phyloP scores from a whole-genome alignment of 2,888 invertebrate species.

The Notocelia uddmanniana region DNA sequence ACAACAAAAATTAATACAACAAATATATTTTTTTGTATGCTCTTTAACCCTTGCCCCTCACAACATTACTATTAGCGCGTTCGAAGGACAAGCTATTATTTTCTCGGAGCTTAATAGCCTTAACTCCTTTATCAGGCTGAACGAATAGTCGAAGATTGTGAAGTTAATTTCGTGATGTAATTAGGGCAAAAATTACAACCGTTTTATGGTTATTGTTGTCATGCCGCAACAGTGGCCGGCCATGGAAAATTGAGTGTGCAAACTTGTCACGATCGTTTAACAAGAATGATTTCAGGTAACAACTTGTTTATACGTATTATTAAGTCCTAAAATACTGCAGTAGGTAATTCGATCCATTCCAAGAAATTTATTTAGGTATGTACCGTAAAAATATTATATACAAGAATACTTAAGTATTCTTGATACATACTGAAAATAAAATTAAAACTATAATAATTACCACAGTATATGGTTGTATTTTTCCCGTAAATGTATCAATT shows the following conservation, averaged over 20 bases:
- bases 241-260: conserved; percentile 40
- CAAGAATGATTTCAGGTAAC: background rate
- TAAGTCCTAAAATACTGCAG: background rate
- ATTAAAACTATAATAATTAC: no score
- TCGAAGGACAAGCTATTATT: conserved; percentile 22
- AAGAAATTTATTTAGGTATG: no score
- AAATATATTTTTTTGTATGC: background rate
- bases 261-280: conserved; percentile 36
- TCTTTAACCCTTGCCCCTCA: background rate
- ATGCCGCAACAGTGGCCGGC: conserved; percentile 43
- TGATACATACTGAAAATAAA: no score
- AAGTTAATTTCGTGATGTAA: conserved; percentile 46
- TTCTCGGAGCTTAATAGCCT: conserved; percentile 28
- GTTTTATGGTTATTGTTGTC: conserved; percentile 43
- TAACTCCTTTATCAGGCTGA: conserved; percentile 26
- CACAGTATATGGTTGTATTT: no score
- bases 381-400: no score
- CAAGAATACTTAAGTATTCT: no score
- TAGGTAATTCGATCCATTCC: no score
- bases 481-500: no score
- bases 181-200: conserved; percentile 43
- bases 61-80: background rate
- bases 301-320: background rate
- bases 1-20: no score
- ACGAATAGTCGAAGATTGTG: conserved; percentile 34